These are phyloP conservation scores for Drosophila auraria DNA, from an alignment of 1,140 invertebrate genomes.

Conservation along the genomic window DNA sequence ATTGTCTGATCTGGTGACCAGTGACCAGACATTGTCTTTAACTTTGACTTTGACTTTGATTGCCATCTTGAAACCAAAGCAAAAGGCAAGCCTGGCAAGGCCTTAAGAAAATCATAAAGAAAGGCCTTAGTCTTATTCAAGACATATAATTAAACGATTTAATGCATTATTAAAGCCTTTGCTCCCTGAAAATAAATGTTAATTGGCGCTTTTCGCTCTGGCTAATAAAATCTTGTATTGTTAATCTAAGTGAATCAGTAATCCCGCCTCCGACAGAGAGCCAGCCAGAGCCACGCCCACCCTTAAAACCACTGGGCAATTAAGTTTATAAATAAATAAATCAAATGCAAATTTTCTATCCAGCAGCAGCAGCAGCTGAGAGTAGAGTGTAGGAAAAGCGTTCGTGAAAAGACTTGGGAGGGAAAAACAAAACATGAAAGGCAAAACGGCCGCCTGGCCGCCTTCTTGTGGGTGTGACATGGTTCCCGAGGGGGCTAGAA, in stretches of 20 bases:
- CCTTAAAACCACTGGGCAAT: constrained; percentile 43
- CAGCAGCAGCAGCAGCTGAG: neutral
- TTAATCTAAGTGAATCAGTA: constrained; percentile 13
- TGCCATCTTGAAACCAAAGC: constrained; percentile 20
- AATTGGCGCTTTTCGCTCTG: neutral
- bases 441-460: constrained; percentile 20
- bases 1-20: constrained; percentile 45
- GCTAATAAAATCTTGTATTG: neutral
- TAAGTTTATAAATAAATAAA: constrained; percentile 82
- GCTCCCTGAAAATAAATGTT: neutral
- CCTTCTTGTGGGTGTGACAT: constrained; percentile 72
- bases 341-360: constrained; percentile 54
- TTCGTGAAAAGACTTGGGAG: constrained; percentile 8
- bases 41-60: constrained; percentile 40
- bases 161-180: no score
- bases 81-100: neutral
- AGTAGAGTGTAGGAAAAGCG: constrained; percentile 1
- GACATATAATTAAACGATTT: no score
- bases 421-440: constrained; percentile 40
- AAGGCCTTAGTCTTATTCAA: neutral
- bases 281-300: neutral
- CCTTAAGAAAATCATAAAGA: neutral
- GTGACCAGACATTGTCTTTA: constrained; percentile 28
- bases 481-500: neutral
- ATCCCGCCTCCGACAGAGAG: constrained; percentile 6